These are phyloP conservation scores for Cinclus mexicanus DNA, from an alignment of 2,113 vertebrate species.

Conservation along the genomic window DNA sequence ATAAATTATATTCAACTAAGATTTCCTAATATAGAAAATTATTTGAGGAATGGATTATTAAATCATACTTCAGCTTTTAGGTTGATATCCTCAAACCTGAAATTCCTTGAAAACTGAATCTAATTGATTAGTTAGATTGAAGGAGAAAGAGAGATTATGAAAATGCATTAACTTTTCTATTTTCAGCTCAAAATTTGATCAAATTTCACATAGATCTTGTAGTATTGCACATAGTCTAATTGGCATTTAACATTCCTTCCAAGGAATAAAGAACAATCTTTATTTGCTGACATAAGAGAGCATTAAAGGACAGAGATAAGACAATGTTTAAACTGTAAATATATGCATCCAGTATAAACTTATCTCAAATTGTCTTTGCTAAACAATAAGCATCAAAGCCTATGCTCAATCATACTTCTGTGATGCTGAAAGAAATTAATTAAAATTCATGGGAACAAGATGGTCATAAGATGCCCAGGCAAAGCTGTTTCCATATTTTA, in stretches of 20 bases:
- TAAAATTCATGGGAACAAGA: not conserved
- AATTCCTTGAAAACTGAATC: not conserved
- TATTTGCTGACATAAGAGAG: not conserved
- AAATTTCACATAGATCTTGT: not conserved
- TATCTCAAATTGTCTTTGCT: not conserved
- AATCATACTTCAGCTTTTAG: not conserved
- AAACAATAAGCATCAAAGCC: not conserved
- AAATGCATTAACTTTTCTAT: not conserved
- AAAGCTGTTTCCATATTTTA: not conserved
- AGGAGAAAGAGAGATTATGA: not conserved
- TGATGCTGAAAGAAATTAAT: not conserved
- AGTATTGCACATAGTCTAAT: not conserved
- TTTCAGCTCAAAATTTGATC: not conserved
- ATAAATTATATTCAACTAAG: not conserved
- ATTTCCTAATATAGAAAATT: not conserved
- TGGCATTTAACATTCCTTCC: not conserved
- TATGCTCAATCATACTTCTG: not conserved
- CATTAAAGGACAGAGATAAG: not conserved
- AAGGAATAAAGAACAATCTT: not conserved
- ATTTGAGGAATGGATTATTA: not conserved
- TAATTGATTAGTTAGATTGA: not conserved
- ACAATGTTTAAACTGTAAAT: not conserved
- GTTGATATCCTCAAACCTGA: not conserved
- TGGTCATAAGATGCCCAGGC: not conserved
- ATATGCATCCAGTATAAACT: not conserved